These are phyloP conservation scores for Nipponacmea schrenckii DNA, from an alignment of 2,888 invertebrate species.

Conservation along the genomic window DNA sequence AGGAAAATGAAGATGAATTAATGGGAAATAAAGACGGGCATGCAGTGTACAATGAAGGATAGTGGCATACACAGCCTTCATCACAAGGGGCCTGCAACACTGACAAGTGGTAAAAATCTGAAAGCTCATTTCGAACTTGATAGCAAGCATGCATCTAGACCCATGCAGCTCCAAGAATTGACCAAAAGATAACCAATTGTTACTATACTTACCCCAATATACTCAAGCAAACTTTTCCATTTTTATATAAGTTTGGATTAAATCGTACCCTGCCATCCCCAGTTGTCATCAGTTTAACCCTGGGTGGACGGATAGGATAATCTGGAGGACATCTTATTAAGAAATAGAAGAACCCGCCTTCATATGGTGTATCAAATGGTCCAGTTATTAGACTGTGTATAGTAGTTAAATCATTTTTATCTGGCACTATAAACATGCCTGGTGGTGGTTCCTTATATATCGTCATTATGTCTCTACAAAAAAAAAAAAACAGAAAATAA, in stretches of 20 bases:
- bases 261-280: slow-evolving; percentile 73
- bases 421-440: slow-evolving; percentile 72
- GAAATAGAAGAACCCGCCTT: slow-evolving; percentile 71
- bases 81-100: no score
- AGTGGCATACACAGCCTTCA: no score
- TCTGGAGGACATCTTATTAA: slow-evolving; percentile 71
- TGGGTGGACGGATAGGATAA: slow-evolving; percentile 73
- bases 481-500: slow-evolving; percentile 9
- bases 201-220: slow-evolving; percentile 72
- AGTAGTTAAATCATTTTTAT: slow-evolving; percentile 72
- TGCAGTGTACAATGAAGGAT: no score
- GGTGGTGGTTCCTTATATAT: slow-evolving; percentile 73
- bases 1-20: no score
- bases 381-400: slow-evolving; percentile 73
- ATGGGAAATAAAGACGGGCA: no score
- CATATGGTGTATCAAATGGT: slow-evolving; percentile 75
- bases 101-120: no score
- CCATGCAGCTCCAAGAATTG: no score
- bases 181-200: no score
- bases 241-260: slow-evolving; percentile 75
- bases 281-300: slow-evolving; percentile 74
- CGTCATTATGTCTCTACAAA: slow-evolving; percentile 72
- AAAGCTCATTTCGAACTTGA: no score
- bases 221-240: slow-evolving; percentile 74
- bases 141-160: no score